These are phyloP conservation scores for Oncorhynchus keta DNA, from an alignment of 2,113 vertebrate genomes.

Conservation along the genomic window DNA sequence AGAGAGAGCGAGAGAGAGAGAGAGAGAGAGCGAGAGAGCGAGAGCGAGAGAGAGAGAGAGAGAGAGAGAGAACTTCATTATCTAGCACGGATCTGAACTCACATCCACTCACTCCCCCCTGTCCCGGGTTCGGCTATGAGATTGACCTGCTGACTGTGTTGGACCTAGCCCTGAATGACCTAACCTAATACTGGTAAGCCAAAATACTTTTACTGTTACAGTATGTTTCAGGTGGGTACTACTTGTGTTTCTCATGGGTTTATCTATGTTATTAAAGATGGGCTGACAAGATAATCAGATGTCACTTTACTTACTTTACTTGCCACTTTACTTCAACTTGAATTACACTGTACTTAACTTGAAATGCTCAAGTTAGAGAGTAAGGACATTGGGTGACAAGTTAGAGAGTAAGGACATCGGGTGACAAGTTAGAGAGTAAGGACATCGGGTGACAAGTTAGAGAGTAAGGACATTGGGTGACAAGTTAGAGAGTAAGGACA, in stretches of 20 bases:
- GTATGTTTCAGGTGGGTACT: too few relatives aligned
- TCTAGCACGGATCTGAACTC: constrained; percentile 49
- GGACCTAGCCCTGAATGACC: constrained; percentile 52
- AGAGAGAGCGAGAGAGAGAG: too few relatives aligned
- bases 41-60: too few relatives aligned
- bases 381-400: not conserved
- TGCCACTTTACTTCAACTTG: not conserved
- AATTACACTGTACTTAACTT: not conserved
- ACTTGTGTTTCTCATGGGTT: not conserved
- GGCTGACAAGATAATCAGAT: not conserved
- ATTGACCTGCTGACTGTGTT: constrained; percentile 28
- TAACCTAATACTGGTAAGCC: constrained; percentile 51
- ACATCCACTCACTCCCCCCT: constrained; percentile 1
- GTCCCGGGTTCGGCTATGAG: constrained; percentile 10
- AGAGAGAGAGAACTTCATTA: not conserved
- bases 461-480: too few relatives aligned
- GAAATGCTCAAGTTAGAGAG: not conserved
- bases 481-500: too few relatives aligned
- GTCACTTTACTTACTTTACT: not conserved
- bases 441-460: too few relatives aligned
- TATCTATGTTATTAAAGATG: not conserved
- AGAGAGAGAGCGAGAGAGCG: not conserved
- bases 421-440: too few relatives aligned
- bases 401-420: not conserved
- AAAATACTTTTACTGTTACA: not conserved